Evolutionary conservation across 2,797 vertebrate species (phyloP), one percentile per base, ranked within the genome.

Genomic region (Cossypha polioptera): DNA sequence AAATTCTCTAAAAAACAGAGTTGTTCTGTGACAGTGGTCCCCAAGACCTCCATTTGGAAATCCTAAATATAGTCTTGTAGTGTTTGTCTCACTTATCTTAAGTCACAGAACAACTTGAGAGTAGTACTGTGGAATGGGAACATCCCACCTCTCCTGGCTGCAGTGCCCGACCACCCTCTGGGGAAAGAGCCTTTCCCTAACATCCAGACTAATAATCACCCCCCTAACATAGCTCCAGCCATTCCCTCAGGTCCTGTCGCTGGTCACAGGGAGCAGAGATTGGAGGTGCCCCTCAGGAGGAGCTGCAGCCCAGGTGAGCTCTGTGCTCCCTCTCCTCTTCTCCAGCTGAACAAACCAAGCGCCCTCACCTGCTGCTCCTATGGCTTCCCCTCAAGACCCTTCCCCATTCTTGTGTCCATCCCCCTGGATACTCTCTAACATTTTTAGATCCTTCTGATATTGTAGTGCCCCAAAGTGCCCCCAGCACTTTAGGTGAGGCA

Each of bases 161-260:
- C 48, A 77, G 26, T 0, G 2, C 22, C 42, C 0, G 0, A 55
- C 20, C 47, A 80, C 6, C 5, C 35, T 61, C 62, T 54, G 7
- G 9, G 40, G 13, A 31, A 43, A 38, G 62, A 68, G 22, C 26
- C 26, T 48, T 67, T 40, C 21, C 54, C 40, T n/a, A 22, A 28
- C 38, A 38, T 47, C 31, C 61, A 80, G 68, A 10, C 55, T 48
- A 42, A 48, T 28, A 36, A 36, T 40, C 25, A 53, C 4, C 6
- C 48, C 48, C 21, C 31, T 20, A 19, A 28, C 54, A 67, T 0
- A 61, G 62, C 35, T 61, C 40, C 54, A 61, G 47, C 35, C 6
- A 5, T 24, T 67, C 31, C 33, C 61, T 81, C 26, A 5, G 8
- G 54, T 47, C 33, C 68, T 54, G 61, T 24, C 18, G 21, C 61